Evolutionary conservation across 2,113 vertebrate species (phyloP).

Genomic region (Callocephalon fimbriatum): DNA sequence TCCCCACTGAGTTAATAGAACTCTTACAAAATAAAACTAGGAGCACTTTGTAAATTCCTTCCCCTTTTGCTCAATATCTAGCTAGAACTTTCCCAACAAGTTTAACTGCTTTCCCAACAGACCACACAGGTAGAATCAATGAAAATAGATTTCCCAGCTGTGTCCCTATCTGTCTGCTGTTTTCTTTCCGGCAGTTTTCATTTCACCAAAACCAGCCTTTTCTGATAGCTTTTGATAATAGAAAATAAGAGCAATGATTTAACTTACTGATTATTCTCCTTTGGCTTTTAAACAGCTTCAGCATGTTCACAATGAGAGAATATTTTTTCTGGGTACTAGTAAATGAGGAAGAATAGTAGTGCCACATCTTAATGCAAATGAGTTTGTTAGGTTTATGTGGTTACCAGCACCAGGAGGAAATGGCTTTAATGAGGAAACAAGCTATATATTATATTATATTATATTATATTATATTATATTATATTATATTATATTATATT

Average conservation of each 20-base stretch:
- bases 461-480: too few species aligned
- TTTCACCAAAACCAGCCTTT: conserved; percentile 53
- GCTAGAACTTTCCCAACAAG: neutral
- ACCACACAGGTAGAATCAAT: neutral
- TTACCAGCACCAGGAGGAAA: conserved; percentile 40
- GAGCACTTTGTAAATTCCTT: neutral
- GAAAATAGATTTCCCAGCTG: neutral
- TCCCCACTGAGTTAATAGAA: neutral
- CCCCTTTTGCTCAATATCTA: neutral
- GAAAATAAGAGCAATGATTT: conserved; percentile 54
- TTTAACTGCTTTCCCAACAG: neutral
- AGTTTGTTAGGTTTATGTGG: conserved; percentile 52
- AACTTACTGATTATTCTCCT: conserved; percentile 37
- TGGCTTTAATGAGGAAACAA: conserved; percentile 17
- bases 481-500: too few species aligned
- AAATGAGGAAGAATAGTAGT: neutral
- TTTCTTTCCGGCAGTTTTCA: conserved; percentile 48
- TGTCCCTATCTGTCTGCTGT: neutral
- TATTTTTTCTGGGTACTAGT: conserved; percentile 35
- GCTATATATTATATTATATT: neutral
- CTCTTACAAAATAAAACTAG: neutral
- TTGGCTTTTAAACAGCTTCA: conserved; percentile 48
- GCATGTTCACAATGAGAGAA: conserved; percentile 8
- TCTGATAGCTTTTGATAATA: conserved; percentile 55
- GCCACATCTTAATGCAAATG: conserved; percentile 31